Evolutionary conservation across 35 echinoderm and acorn worm species (phyloP).

Genomic region (Heliocidaris tuberculata): DNA sequence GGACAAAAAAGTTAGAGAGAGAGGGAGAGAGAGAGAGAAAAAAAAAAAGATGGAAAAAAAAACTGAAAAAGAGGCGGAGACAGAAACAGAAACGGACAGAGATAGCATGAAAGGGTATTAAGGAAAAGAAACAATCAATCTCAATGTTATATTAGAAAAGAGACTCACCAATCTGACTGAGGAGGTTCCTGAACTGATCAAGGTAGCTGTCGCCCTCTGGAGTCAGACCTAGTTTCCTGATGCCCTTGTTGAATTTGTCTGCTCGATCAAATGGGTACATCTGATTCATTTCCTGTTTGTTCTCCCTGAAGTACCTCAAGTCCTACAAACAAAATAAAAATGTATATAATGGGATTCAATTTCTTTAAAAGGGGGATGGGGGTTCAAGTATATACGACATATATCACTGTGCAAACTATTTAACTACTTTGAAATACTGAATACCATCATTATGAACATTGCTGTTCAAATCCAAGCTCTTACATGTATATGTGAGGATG

Average conservation of each 20-base stretch:
- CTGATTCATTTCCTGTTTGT: conserved; percentile 79
- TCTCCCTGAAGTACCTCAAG: conserved; percentile 89
- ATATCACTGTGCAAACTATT: no score
- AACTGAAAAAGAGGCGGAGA: background rate
- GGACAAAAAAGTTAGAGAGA: background rate
- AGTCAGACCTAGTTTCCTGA: conserved; percentile 92
- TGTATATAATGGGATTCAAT: no score
- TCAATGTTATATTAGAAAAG: background rate
- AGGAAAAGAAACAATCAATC: background rate
- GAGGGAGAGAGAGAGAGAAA: background rate
- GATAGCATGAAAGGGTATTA: background rate
- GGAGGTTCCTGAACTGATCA: conserved; percentile 96
- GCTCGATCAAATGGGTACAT: conserved; percentile 98
- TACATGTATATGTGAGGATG: no score
- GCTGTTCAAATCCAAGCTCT: no score
- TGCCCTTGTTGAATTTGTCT: conserved; percentile 96
- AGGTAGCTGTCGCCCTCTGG: conserved; percentile 95
- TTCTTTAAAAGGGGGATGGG: no score
- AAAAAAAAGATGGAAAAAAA: background rate
- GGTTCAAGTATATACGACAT: background rate
- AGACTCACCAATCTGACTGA: conserved; percentile 92
- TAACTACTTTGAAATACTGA: no score
- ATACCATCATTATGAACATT: no score
- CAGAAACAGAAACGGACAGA: background rate
- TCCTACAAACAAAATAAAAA: conserved; percentile 54